Base-by-base conservation (phyloP, 2,888 invertebrate genomes). In the Athalia rosae region DNA sequence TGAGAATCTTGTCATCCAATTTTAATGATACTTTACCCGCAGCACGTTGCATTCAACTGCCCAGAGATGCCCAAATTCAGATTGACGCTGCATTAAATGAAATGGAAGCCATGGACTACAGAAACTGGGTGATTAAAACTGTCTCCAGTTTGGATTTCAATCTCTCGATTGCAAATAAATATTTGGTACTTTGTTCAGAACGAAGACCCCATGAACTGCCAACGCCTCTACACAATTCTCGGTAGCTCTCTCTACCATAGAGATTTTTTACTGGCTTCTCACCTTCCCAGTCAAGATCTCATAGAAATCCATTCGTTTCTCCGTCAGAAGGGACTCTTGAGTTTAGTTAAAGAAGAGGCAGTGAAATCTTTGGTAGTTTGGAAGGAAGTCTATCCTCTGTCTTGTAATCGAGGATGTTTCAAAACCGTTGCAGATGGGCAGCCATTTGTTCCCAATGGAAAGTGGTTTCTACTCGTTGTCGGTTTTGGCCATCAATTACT, bases 51-150 rank as follows among this genome's bases (percentile, higher is more conserved):
- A 90, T 96, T 11, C 92, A 93, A 8, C 87, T 96, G 79, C 95
- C 96, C 0, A 92, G 94, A 85, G 96, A 96, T 86, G 95, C 95
- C 0, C 94, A 94, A 84, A 92, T 95, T 82, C 95, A 96, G 89
- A 93, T 97, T 76, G 96, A 97, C 88, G 96, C 97, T 90, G 96
- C 96, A 48, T 91, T 98, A 63, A 95, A 95, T 84, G 97, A 97
- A 90, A 92, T 97, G 89, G 97, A 97, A 91, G 95, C 97, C 11
- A 96, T 96, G 90, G 97, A 98, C 91, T 97, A 97, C 89, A 93
- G 95, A 83, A 96, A 96, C 91, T 95, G 96, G 95, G 95, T 95
- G 89, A 87, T 90, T 82, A 13, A 59, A 64, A 13, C 6, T 58
- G 13, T 8, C 9, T 8, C 15, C 9, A 43, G 4, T 58, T 6